Base-by-base conservation (phyloP, 1,140 invertebrate species). In the Lithobius niger region DNA sequence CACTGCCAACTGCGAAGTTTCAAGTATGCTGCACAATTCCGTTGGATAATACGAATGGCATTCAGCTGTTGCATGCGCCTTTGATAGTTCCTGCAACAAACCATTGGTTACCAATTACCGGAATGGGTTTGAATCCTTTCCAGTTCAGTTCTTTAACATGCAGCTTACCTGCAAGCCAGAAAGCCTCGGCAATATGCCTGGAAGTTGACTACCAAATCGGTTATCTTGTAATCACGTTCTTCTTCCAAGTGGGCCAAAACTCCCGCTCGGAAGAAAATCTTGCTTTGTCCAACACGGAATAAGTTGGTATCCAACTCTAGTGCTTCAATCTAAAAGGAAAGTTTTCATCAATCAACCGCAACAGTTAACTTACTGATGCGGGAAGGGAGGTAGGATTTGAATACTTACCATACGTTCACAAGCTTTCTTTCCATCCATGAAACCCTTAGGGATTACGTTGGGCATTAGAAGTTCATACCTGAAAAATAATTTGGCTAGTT, bases 401-500 rank as follows among this genome's bases (percentile, higher is more conserved):
- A n/a, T n/a, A n/a, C 52, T 56, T 60, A 71, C 74, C 95, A 98
- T 99, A 67, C 93, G 95, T 72, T 97, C 95, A 69, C 93, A 97
- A 21, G 95, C 94, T 71, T 98, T 96, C 74, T 99, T 99, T 47
- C 96, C 97, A 71, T 99, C 97, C 95, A 99, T 99, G 66, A 99
- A 99, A 3, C 77, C 94, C 75, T 97, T 97, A 2, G 96, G 93
- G 62, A 99, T 99, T 26, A 94, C 90, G 71, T 96, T 97, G 2
- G 97, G 96, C 13, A 93, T 97, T 1, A 99, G 80, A 26, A 99
- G 76, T 71, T 99, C 97, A 71, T 99, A 96, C 27, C 62, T 66
- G 27, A n/a, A n/a, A n/a, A n/a, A n/a, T n/a, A n/a, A n/a, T n/a
- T n/a, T n/a, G n/a, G n/a, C n/a, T n/a, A n/a, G n/a, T n/a, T n/a